These are phyloP conservation scores for Capreolus pygargus DNA, from an alignment of 2,113 vertebrate species.

Conservation along the genomic window DNA sequence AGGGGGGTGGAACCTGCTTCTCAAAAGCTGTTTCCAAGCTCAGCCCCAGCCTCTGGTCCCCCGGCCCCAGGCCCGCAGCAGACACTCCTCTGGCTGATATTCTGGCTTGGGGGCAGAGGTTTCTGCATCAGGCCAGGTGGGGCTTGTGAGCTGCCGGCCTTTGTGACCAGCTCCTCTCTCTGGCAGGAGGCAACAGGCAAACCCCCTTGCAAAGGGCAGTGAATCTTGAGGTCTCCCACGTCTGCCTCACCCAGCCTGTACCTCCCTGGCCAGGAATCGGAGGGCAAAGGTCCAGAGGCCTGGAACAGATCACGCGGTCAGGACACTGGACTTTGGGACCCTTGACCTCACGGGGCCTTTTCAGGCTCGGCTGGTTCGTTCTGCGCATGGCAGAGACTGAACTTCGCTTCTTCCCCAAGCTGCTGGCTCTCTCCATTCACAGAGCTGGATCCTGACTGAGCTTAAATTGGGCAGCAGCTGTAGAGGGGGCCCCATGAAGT, in stretches of 20 bases:
- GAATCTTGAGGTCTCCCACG: fast-evolving
- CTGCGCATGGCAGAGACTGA: not conserved
- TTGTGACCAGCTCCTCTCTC: not conserved
- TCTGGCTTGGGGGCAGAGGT: fast-evolving
- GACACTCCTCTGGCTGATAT: fast-evolving
- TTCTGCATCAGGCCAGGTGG: not conserved
- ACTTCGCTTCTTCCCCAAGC: not conserved
- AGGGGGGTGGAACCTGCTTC: not conserved
- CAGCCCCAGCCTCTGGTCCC: not conserved
- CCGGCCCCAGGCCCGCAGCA: not conserved
- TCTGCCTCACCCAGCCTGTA: not conserved
- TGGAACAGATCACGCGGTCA: not conserved
- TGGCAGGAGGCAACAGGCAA: not conserved
- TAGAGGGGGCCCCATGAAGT: not conserved
- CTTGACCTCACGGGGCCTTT: not conserved
- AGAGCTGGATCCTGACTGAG: not conserved
- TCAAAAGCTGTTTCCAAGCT: not conserved
- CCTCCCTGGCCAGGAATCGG: not conserved
- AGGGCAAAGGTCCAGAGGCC: not conserved
- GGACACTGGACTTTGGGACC: not conserved
- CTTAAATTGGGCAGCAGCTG: not conserved
- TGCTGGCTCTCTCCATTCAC: not conserved
- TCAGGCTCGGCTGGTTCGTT: not conserved
- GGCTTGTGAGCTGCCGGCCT: not conserved
- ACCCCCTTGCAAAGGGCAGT: not conserved